Evolutionary conservation across 2,888 invertebrate genomes (phyloP).

Genomic region (Eristalis pertinax): DNA sequence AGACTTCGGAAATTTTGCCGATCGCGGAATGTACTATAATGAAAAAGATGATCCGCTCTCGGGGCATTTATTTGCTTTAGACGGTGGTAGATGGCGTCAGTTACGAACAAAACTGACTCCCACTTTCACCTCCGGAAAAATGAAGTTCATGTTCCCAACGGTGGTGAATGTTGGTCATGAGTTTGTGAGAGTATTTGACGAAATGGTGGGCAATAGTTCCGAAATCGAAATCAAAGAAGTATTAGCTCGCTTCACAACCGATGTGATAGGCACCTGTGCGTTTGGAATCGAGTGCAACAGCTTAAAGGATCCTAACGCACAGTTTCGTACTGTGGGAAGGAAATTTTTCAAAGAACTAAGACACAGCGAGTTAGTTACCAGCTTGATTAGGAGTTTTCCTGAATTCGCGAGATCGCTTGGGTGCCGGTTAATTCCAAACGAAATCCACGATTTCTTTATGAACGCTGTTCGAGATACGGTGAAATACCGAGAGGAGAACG

Average conservation of each 20-base stretch:
- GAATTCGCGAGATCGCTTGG: constrained; percentile 74
- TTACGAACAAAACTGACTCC: constrained; percentile 80
- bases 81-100: constrained; percentile 80
- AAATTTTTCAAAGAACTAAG: constrained; percentile 70
- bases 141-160: constrained; percentile 81
- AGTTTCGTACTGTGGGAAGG: constrained; percentile 78
- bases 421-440: constrained; percentile 73
- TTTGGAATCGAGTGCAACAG: constrained; percentile 82
- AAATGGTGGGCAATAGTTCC: constrained; percentile 49
- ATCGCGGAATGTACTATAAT: constrained; percentile 78
- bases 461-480: constrained; percentile 79
- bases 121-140: constrained; percentile 82
- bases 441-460: constrained; percentile 81
- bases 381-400: constrained; percentile 75
- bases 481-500: constrained; percentile 78
- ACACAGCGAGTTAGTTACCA: constrained; percentile 72
- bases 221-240: constrained; percentile 80
- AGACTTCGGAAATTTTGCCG: constrained; percentile 79
- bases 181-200: constrained; percentile 74
- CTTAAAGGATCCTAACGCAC: constrained; percentile 79
- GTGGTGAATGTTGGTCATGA: constrained; percentile 78
- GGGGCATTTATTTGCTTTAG: constrained; percentile 77
- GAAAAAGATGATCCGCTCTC: constrained; percentile 79
- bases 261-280: constrained; percentile 82
- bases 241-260: constrained; percentile 82